A percentile compares a stretch with the other conserved stretches of the same genome.
These are phyloP conservation scores for Falco columbarius DNA, from an alignment of 2,797 vertebrate genomes.

Conservation along the genomic window DNA sequence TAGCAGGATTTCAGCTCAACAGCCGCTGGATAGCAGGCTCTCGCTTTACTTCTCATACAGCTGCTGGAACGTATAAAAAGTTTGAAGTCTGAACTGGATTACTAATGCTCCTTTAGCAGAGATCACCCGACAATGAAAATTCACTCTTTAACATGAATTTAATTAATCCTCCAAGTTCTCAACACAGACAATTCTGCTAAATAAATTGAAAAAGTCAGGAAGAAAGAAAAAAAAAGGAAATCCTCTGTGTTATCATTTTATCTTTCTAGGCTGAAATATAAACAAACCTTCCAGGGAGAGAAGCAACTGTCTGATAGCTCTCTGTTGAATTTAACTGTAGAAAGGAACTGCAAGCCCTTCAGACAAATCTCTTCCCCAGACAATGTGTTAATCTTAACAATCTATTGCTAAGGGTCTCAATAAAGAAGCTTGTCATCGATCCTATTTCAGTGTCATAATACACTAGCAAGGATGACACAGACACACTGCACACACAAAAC, in stretches of 20 bases:
- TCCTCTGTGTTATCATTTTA: background rate
- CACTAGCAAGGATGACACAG: background rate
- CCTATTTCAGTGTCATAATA: background rate
- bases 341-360: background rate
- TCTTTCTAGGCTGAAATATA: background rate
- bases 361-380: background rate
- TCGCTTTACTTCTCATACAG: background rate
- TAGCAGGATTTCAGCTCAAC: background rate
- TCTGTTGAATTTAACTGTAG: background rate
- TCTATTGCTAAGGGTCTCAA: background rate
- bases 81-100: background rate
- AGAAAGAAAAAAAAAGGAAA: background rate
- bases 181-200: background rate
- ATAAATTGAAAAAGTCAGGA: background rate
- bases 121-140: background rate
- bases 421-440: background rate
- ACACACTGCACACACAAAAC: background rate
- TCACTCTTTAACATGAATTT: background rate
- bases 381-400: slow-evolving; percentile 2
- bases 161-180: background rate
- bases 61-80: background rate
- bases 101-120: background rate
- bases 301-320: background rate
- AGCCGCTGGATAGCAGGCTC: background rate
- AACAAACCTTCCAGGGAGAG: background rate